phyloP scores from a whole-genome alignment of 2,888 invertebrate genomes.

The Drosophila putrida region DNA sequence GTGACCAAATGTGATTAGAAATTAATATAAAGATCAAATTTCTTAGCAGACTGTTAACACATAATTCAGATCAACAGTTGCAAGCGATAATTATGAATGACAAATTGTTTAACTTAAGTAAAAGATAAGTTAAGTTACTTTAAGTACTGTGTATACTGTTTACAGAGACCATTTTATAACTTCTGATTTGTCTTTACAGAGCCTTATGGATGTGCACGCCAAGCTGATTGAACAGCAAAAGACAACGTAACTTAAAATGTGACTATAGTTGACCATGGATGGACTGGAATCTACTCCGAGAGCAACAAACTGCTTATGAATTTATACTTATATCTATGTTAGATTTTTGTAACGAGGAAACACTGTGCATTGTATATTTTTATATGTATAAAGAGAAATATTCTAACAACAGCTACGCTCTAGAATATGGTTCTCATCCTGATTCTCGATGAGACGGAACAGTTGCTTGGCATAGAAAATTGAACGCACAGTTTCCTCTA shows the following conservation, averaged over 20 bases:
- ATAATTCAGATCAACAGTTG: conserved; percentile 4
- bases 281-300: background rate
- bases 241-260: conserved; percentile 15
- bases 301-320: background rate
- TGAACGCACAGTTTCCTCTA: conserved; percentile 75
- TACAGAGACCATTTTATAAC: conserved; percentile 1
- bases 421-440: conserved; percentile 43
- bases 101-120: background rate
- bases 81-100: background rate
- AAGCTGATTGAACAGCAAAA: conserved; percentile 89
- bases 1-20: background rate
- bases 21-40: background rate
- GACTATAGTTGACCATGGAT: background rate
- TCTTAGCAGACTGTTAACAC: conserved; percentile 9
- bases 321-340: conserved; percentile 9
- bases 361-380: conserved; percentile 16
- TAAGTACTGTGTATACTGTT: conserved; percentile 11
- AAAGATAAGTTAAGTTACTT: background rate
- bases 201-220: conserved; percentile 93
- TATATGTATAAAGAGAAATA: conserved; percentile 8
- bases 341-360: background rate
- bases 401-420: conserved; percentile 1
- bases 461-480: conserved; percentile 74
- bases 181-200: conserved; percentile 86
- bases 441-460: conserved; percentile 62